Evolutionary conservation across 2,113 vertebrate genomes (phyloP).

Genomic region (Silurus glanis): DNA sequence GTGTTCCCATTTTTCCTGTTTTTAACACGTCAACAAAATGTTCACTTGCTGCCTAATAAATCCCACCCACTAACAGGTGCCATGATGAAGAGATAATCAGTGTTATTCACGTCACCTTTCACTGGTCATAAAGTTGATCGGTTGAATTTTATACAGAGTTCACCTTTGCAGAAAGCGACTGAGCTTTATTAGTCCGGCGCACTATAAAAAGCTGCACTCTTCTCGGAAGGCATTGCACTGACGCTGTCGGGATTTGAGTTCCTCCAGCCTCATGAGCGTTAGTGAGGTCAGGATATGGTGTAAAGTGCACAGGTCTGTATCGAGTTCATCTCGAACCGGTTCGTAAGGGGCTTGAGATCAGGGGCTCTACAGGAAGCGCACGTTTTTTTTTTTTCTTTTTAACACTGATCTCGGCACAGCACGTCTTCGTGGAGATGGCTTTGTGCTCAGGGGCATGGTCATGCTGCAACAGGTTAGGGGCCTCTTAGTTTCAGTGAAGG

Average conservation of each 20-base stretch:
- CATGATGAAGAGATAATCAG: too few relatives aligned
- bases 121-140: too few relatives aligned
- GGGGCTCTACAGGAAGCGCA: not conserved
- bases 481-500: not conserved
- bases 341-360: not conserved
- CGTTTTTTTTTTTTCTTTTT: not conserved
- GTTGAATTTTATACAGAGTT: not conserved
- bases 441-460: not conserved
- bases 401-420: too few relatives aligned
- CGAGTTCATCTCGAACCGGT: too few relatives aligned
- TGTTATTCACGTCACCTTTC: too few relatives aligned
- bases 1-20: too few relatives aligned
- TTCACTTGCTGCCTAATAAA: too few relatives aligned
- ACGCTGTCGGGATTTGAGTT: not conserved
- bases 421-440: not conserved
- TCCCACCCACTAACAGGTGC: too few relatives aligned
- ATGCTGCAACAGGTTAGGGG: not conserved
- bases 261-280: not conserved
- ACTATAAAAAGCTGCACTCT: not conserved
- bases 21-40: too few relatives aligned
- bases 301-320: too few relatives aligned
- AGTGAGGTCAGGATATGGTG: not conserved
- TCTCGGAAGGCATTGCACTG: not conserved
- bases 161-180: not conserved
- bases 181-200: not conserved